Conservation (phyloP, 1,140 invertebrate genomes). For the Epicauta chinensis region DNA sequence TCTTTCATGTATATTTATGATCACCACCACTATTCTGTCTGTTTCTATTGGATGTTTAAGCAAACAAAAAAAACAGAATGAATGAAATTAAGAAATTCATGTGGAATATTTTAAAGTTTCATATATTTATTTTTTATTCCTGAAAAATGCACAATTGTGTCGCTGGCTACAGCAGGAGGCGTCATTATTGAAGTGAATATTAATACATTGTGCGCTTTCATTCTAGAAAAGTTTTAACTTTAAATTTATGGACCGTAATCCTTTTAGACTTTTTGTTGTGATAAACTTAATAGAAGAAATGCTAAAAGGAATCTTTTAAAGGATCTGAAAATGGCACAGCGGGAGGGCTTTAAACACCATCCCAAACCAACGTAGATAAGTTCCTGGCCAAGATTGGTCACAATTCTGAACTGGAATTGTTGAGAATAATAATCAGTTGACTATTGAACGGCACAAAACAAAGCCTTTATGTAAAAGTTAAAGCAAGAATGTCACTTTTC, state of each 20-base stretch:
- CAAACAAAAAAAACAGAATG: constrained; percentile 3
- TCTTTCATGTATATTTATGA: constrained; percentile 24
- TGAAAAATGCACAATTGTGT: constrained; percentile 17
- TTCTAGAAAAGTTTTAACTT: constrained; percentile 7
- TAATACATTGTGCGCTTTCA: constrained; percentile 13
- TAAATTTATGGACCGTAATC: constrained; percentile 18
- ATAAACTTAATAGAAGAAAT: constrained; percentile 13
- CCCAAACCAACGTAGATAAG: too few species aligned
- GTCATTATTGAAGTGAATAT: constrained; percentile 21
- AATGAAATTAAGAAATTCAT: constrained; percentile 12
- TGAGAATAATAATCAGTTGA: too few species aligned
- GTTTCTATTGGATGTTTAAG: constrained; percentile 9
- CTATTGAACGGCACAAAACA: too few species aligned
- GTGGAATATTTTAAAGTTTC: constrained; percentile 13
- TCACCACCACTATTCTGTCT: constrained; percentile 14
- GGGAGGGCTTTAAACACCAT: too few species aligned
- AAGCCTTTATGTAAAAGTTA: too few species aligned
- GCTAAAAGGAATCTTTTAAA: constrained; percentile 11
- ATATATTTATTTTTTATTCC: too few species aligned
- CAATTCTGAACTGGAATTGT: too few species aligned
- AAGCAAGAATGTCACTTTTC: too few species aligned
- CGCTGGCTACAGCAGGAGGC: constrained; percentile 9
- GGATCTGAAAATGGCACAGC: too few species aligned
- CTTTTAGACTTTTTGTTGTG: constrained; percentile 13
- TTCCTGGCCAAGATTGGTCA: too few species aligned